phyloP scores from a whole-genome alignment of 2,888 invertebrate species.

The Parthenolecanium corni region DNA sequence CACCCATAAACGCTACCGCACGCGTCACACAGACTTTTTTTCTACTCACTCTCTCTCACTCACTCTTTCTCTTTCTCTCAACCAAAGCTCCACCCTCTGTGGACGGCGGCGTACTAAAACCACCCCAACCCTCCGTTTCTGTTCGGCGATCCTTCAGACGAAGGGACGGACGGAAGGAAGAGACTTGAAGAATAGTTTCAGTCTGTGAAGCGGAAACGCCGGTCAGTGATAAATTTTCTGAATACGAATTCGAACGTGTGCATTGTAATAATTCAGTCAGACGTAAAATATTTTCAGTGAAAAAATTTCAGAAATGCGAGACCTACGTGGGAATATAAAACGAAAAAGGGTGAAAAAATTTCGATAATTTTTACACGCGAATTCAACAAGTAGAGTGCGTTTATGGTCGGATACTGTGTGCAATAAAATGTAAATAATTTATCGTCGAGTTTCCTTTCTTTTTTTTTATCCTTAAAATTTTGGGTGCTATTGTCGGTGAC shows the following conservation, averaged over 20 bases:
- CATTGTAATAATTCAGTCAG: not conserved
- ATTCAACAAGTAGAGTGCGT: slow-evolving; percentile 14
- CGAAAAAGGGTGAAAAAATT: not conserved
- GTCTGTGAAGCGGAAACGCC: slow-evolving; percentile 24
- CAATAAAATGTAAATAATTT: slow-evolving; percentile 1
- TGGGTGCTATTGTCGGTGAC: not conserved
- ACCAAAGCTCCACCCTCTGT: slow-evolving; percentile 16
- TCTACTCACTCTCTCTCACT: too few species aligned
- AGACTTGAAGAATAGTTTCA: slow-evolving; percentile 4
- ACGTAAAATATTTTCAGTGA: not conserved
- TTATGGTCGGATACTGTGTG: not conserved
- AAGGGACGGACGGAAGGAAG: slow-evolving; percentile 11
- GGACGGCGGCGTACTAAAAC: not conserved
- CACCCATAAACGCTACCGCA: too few species aligned
- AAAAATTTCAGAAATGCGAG: slow-evolving; percentile 4
- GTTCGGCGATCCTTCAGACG: not conserved
- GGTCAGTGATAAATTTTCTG: slow-evolving; percentile 19
- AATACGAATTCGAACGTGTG: slow-evolving; percentile 8
- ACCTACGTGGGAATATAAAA: too few species aligned
- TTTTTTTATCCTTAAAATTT: not conserved
- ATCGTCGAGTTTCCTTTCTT: slow-evolving; percentile 1
- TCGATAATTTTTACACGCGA: too few species aligned
- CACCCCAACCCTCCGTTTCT: not conserved
- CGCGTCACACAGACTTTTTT: too few species aligned
- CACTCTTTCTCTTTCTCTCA: too few species aligned